phyloP scores from a whole-genome alignment of 2,888 invertebrate genomes.

The Vanessa cardui region DNA sequence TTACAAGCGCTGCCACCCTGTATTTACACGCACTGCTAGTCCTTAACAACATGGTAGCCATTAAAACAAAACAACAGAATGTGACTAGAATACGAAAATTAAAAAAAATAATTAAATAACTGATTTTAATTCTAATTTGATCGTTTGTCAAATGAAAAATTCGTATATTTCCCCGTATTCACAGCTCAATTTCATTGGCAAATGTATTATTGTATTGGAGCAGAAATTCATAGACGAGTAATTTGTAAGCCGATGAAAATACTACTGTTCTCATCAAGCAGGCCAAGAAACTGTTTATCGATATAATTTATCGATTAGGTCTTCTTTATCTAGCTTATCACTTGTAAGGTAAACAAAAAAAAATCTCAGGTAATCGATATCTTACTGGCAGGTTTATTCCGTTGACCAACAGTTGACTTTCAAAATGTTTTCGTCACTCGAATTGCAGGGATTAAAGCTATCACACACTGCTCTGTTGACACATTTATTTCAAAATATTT shows the following conservation, averaged over 20 bases:
- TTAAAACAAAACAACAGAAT: conserved; percentile 48
- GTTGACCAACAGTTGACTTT: conserved; percentile 19
- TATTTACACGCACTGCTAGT: conserved; percentile 63
- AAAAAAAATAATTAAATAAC: neutral
- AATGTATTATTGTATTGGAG: conserved; percentile 35
- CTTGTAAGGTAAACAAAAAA: conserved; percentile 57
- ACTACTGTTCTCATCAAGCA: conserved; percentile 50
- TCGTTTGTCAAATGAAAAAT: conserved; percentile 71
- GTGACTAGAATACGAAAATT: conserved; percentile 45
- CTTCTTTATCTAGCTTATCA: conserved; percentile 38
- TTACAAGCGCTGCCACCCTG: conserved; percentile 56
- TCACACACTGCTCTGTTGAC: neutral
- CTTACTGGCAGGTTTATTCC: conserved; percentile 37
- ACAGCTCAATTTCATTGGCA: conserved; percentile 63
- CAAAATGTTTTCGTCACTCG: conserved; percentile 17
- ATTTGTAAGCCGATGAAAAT: conserved; percentile 43
- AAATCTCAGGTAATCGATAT: conserved; percentile 47
- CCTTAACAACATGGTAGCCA: conserved; percentile 76
- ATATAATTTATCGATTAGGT: conserved; percentile 55
- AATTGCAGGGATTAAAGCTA: conserved; percentile 40
- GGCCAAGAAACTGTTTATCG: conserved; percentile 61
- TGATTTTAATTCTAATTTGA: conserved; percentile 20
- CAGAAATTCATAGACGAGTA: conserved; percentile 50
- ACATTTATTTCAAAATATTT: neutral
- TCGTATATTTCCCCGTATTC: conserved; percentile 67